Evolutionary conservation across 2,113 vertebrate species (phyloP).

Genomic region (Silurus meridionalis): DNA sequence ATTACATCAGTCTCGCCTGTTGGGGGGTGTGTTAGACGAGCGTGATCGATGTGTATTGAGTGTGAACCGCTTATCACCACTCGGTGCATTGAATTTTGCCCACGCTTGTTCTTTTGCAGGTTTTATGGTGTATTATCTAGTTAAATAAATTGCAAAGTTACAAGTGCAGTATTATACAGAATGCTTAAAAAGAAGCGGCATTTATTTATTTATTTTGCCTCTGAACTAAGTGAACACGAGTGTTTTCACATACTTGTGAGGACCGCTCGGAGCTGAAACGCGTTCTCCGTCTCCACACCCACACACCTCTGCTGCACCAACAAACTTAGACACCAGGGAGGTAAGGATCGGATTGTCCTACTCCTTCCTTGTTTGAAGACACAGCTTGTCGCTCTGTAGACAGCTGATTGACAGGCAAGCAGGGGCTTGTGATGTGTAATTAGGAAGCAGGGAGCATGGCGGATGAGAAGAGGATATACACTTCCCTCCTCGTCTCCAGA

Average conservation of each 20-base stretch:
- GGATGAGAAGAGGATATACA: conserved; percentile 1
- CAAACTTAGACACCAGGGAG: conserved; percentile 27
- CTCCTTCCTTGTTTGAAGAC: conserved; percentile 2
- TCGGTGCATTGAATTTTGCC: neutral
- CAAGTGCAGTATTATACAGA: neutral
- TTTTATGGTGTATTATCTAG: neutral
- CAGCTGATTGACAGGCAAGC: conserved; percentile 43
- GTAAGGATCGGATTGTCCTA: conserved; percentile 9
- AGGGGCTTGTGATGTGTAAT: conserved; percentile 44
- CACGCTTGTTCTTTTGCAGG: neutral
- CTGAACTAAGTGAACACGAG: neutral
- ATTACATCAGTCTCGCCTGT: neutral
- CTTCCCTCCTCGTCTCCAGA: neutral
- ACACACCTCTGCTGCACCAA: neutral
- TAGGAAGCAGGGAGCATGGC: conserved; percentile 42
- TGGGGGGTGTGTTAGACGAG: neutral
- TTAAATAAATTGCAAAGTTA: neutral
- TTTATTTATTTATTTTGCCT: neutral
- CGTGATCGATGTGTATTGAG: neutral
- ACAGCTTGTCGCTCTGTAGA: conserved; percentile 6
- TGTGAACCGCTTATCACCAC: neutral
- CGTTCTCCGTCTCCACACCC: neutral
- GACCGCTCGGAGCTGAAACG: neutral
- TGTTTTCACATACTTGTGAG: neutral
- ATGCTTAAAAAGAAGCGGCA: neutral